Evolutionary conservation across 2,888 invertebrate genomes (phyloP).

Genomic region (Hypercompe scribonia): DNA sequence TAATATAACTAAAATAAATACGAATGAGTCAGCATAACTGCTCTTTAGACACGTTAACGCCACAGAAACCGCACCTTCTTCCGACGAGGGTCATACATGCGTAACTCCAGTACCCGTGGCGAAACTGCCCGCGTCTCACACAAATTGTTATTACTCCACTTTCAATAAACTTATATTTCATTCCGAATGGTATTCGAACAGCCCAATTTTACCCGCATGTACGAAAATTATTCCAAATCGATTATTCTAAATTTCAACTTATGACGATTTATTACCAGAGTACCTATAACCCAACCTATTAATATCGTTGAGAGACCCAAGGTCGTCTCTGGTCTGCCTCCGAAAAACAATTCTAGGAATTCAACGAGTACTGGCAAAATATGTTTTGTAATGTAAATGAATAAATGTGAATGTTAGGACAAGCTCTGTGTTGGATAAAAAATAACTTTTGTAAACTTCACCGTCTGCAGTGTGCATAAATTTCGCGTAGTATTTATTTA

Average conservation of each 20-base stretch:
- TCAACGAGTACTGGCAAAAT: not conserved
- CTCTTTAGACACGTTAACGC: not conserved
- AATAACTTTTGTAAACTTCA: too few relatives aligned
- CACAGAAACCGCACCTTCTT: conserved; percentile 1
- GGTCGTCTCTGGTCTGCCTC: not conserved
- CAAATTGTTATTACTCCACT: conserved; percentile 25
- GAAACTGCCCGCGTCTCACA: conserved; percentile 25
- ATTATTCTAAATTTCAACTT: conserved; percentile 28
- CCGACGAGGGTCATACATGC: conserved; percentile 5
- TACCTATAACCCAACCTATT: not conserved
- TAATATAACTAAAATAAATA: not conserved
- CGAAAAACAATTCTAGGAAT: not conserved
- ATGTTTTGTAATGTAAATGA: not conserved
- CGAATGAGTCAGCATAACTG: not conserved
- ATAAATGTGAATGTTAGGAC: not conserved
- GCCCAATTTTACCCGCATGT: conserved; percentile 21
- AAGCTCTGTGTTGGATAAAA: not conserved
- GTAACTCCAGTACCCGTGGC: not conserved
- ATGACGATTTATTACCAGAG: not conserved
- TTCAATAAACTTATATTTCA: conserved; percentile 40
- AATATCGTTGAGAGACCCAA: conserved; percentile 2
- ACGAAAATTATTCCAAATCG: conserved; percentile 18
- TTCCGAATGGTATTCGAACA: conserved; percentile 36
- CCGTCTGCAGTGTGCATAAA: too few relatives aligned
- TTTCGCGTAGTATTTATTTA: too few relatives aligned